Conservation (phyloP, 2,797 vertebrate genomes). For the Cygnus olor region DNA sequence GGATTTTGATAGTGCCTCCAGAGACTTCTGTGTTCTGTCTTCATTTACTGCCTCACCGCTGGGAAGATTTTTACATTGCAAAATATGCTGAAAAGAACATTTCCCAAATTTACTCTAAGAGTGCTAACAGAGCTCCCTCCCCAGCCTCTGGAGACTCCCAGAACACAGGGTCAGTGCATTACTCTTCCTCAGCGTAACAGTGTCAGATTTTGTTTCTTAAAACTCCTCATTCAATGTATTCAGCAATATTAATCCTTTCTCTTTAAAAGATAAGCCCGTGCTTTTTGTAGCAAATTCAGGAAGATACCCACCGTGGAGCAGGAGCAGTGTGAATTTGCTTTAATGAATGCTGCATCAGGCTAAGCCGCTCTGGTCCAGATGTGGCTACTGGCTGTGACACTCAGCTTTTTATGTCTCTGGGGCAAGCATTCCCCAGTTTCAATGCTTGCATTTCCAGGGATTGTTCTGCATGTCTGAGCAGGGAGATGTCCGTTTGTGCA, state of each 20-base stretch:
- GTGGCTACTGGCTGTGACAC: not conserved
- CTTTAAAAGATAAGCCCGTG: not conserved
- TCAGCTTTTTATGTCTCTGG: not conserved
- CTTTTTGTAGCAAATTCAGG: not conserved
- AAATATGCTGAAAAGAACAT: not conserved
- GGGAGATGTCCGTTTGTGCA: not conserved
- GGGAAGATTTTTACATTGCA: not conserved
- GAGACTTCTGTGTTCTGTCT: not conserved
- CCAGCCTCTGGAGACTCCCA: not conserved
- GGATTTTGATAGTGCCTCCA: not conserved
- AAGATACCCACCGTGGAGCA: not conserved
- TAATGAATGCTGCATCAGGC: not conserved
- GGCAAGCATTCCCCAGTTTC: not conserved
- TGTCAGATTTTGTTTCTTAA: not conserved
- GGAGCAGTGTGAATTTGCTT: not conserved
- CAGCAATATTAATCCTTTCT: not conserved
- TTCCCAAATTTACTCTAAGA: not conserved
- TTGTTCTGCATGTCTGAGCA: rapidly evolving
- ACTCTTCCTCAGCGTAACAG: not conserved
- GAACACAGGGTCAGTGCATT: not conserved
- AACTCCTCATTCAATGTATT: not conserved
- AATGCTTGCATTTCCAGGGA: not conserved
- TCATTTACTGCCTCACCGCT: not conserved
- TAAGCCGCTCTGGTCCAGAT: not conserved
- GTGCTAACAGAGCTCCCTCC: not conserved